A percentile compares a stretch with the other conserved stretches of the same genome.
phyloP scores from a whole-genome alignment of 2,888 invertebrate species.

The Hirtodrosophila confusa region DNA sequence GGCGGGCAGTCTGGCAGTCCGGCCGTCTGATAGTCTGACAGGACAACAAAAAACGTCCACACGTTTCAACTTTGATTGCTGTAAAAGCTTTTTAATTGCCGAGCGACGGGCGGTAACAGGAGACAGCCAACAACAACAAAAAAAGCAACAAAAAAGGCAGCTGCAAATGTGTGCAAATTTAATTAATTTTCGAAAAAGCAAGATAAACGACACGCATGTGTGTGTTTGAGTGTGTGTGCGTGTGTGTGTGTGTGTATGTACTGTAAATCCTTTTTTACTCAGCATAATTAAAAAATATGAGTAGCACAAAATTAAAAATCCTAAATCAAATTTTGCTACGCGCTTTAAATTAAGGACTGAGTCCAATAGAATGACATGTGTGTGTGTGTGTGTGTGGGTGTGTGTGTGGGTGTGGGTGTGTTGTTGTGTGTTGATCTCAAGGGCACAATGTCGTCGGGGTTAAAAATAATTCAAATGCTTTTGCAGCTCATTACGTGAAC shows the following conservation, averaged over 20 bases:
- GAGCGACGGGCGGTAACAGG: slow-evolving; percentile 29
- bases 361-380: slow-evolving; percentile 26
- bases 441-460: slow-evolving; percentile 81
- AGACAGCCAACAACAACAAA: slow-evolving; percentile 19
- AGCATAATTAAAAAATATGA: slow-evolving; percentile 80
- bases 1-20: not conserved
- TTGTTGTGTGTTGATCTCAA: slow-evolving; percentile 69
- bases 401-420: slow-evolving; percentile 20
- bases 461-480: slow-evolving; percentile 81
- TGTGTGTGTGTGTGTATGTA: slow-evolving; percentile 37
- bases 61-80: slow-evolving; percentile 73
- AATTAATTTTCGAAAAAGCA: slow-evolving; percentile 75
- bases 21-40: slow-evolving; percentile 18
- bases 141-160: slow-evolving; percentile 45
- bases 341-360: slow-evolving; percentile 35
- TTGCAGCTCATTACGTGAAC: slow-evolving; percentile 78
- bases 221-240: slow-evolving; percentile 4
- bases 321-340: slow-evolving; percentile 75
- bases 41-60: slow-evolving; percentile 35
- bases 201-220: slow-evolving; percentile 49
- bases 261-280: slow-evolving; percentile 73
- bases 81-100: slow-evolving; percentile 79
- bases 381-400: slow-evolving; percentile 20
- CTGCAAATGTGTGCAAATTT: slow-evolving; percentile 78
- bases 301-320: slow-evolving; percentile 80